phyloP scores from a whole-genome alignment of 2,888 invertebrate genomes.

The Plebejus melissa region DNA sequence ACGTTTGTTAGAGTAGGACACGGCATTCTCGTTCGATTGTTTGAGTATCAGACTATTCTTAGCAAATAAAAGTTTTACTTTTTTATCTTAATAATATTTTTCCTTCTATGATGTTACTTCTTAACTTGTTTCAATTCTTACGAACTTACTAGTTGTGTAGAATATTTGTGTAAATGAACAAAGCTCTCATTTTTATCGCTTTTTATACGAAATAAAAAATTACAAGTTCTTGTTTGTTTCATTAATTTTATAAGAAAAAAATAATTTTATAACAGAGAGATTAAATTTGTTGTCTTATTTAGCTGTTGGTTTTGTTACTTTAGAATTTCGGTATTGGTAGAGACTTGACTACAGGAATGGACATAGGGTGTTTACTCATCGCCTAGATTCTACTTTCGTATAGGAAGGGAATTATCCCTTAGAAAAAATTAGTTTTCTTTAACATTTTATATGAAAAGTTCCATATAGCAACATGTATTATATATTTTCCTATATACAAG shows the following conservation, averaged over 20 bases:
- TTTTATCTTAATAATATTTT: neutral
- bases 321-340: neutral
- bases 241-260: neutral
- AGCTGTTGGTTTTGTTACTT: neutral
- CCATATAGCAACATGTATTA: too few species aligned
- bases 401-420: too few species aligned
- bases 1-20: too few species aligned
- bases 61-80: neutral
- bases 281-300: too few species aligned
- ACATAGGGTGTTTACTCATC: too few species aligned
- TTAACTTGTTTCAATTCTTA: neutral
- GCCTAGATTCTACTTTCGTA: too few species aligned
- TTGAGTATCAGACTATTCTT: neutral
- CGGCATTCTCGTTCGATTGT: neutral
- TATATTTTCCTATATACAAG: too few species aligned
- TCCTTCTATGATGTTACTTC: neutral
- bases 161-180: neutral
- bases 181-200: neutral
- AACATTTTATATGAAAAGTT: too few species aligned
- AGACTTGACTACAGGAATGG: too few species aligned
- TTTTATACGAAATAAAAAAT: slow-evolving; percentile 7
- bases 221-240: neutral
- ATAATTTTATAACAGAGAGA: too few species aligned
- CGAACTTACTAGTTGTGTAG: neutral
- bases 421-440: too few species aligned